phyloP scores from a whole-genome alignment of 2,888 invertebrate genomes.

The Myopa testacea region DNA sequence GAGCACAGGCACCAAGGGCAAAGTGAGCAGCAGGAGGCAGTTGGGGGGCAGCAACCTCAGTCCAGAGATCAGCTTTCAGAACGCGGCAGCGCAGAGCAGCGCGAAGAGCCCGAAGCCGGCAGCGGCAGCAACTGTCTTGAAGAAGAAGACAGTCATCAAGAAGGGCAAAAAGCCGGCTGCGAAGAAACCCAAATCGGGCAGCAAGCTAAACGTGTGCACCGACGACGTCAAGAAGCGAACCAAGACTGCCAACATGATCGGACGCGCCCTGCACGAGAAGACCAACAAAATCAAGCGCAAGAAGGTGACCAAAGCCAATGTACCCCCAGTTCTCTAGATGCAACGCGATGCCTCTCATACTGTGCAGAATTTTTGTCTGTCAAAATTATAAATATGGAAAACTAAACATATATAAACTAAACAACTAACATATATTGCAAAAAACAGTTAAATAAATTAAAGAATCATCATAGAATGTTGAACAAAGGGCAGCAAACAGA shows the following conservation, averaged over 20 bases:
- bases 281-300: conserved; percentile 27
- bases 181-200: background rate
- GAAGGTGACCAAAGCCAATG: background rate
- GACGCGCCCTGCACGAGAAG: conserved; percentile 24
- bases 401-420: too few relatives aligned
- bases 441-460: too few relatives aligned
- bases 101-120: background rate
- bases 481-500: too few relatives aligned
- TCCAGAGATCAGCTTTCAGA: background rate
- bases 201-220: background rate
- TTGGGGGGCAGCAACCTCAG: background rate
- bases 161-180: background rate
- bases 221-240: conserved; percentile 7
- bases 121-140: background rate
- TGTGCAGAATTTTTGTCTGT: too few relatives aligned
- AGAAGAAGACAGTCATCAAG: background rate
- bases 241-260: background rate
- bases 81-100: background rate
- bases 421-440: too few relatives aligned
- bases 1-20: background rate
- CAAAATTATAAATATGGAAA: too few relatives aligned
- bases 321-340: background rate
- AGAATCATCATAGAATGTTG: too few relatives aligned
- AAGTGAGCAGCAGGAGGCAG: background rate
- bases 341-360: too few relatives aligned